A percentile compares a stretch with the other conserved stretches of the same genome.
Evolutionary conservation across 1,140 invertebrate genomes (phyloP).

Genomic region (Leptopilina boulardi): DNA sequence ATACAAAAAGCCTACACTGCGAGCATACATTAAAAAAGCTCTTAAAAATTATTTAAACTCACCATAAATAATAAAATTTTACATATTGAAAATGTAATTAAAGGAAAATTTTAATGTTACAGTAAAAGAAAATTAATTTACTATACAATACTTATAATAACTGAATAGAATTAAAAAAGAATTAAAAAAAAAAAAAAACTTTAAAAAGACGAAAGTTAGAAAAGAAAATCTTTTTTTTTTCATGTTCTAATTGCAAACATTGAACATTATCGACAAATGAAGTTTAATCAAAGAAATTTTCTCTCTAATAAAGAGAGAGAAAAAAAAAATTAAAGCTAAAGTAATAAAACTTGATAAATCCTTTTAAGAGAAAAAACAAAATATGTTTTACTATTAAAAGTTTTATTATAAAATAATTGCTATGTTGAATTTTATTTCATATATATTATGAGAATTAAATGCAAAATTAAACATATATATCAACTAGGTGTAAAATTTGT

Average conservation of each 20-base stretch:
- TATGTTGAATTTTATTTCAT: too few species aligned
- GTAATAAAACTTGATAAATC: neutral
- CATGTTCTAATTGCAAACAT: constrained; percentile 10
- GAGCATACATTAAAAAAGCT: neutral
- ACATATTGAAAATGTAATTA: too few species aligned
- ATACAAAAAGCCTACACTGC: neutral
- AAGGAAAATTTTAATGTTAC: neutral
- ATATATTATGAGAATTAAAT: too few species aligned
- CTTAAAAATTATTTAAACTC: neutral
- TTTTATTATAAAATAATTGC: too few species aligned
- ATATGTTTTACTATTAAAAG: neutral
- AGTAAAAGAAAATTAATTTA: neutral
- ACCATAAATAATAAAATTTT: too few species aligned
- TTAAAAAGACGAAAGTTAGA: neutral
- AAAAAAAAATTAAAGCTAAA: neutral
- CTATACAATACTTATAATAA: constrained; percentile 1
- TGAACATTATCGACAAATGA: constrained; percentile 2
- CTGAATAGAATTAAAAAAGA: neutral
- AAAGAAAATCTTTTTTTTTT: neutral
- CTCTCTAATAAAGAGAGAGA: neutral
- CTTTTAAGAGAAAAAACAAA: neutral
- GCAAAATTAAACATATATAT: too few species aligned
- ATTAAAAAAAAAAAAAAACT: constrained; percentile 3
- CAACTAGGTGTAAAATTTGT: neutral
- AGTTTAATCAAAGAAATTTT: constrained; percentile 2